phyloP scores from a whole-genome alignment of 2,113 vertebrate genomes.

The Cheilinus undulatus region DNA sequence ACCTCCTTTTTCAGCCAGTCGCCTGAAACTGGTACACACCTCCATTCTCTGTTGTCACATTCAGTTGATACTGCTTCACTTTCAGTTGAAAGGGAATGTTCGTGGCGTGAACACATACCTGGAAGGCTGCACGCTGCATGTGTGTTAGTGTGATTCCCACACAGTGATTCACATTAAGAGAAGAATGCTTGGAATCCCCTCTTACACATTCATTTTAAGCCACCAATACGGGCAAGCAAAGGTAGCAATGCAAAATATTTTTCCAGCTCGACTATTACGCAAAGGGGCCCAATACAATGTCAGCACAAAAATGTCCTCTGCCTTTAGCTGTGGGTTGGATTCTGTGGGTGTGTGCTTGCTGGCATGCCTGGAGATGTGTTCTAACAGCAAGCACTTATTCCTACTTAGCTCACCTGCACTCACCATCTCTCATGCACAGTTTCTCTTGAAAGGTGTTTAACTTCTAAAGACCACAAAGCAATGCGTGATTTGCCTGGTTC shows the following conservation, averaged over 20 bases:
- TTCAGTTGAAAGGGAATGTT: slow-evolving; percentile 69
- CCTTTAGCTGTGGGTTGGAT: slow-evolving; percentile 3
- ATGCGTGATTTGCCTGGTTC: background rate
- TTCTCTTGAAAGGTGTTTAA: slow-evolving; percentile 9
- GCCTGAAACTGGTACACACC: slow-evolving; percentile 69
- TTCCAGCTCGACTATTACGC: slow-evolving; percentile 43
- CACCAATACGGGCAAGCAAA: slow-evolving; percentile 15
- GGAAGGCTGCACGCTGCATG: slow-evolving; percentile 25
- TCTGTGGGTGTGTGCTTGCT: slow-evolving; percentile 50
- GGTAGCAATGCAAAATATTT: slow-evolving; percentile 39
- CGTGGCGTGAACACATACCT: slow-evolving; percentile 53
- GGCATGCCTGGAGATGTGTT: slow-evolving; percentile 46
- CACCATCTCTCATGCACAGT: background rate
- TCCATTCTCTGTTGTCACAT: slow-evolving; percentile 63
- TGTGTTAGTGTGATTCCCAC: slow-evolving; percentile 47
- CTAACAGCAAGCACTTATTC: slow-evolving; percentile 22
- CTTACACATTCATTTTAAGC: slow-evolving; percentile 15
- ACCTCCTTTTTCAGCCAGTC: slow-evolving; percentile 67
- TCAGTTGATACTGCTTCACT: slow-evolving; percentile 72
- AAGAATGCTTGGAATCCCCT: slow-evolving; percentile 62
- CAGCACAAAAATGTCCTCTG: slow-evolving; percentile 5
- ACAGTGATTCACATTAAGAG: slow-evolving; percentile 36
- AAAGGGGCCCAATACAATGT: slow-evolving; percentile 44
- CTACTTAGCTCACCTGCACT: slow-evolving; percentile 33
- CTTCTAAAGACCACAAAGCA: background rate